phyloP scores from a whole-genome alignment of 1,140 invertebrate genomes.

The Diabrotica virgifera region DNA sequence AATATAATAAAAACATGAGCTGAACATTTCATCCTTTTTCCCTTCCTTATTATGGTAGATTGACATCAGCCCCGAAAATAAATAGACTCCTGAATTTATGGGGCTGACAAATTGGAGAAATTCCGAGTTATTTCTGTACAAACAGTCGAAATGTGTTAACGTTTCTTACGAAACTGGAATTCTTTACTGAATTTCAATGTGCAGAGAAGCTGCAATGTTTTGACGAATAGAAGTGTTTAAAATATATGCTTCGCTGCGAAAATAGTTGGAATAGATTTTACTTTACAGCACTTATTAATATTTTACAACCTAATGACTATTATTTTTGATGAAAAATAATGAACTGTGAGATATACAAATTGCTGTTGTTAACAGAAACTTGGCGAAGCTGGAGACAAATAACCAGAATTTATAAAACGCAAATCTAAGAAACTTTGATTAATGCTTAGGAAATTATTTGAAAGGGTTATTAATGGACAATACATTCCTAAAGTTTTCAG shows the following conservation, averaged over 20 bases:
- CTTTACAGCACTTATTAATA: neutral
- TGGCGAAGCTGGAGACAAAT: too few relatives aligned
- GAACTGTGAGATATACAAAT: too few relatives aligned
- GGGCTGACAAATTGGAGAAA: conserved; percentile 13
- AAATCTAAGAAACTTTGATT: too few relatives aligned
- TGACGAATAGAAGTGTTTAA: neutral
- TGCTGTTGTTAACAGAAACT: too few relatives aligned
- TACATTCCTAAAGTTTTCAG: too few relatives aligned
- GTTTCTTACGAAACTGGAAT: conserved; percentile 5
- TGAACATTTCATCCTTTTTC: neutral
- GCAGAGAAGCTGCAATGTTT: neutral
- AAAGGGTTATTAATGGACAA: too few relatives aligned
- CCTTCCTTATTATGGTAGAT: conserved; percentile 4
- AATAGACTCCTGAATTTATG: conserved; percentile 11
- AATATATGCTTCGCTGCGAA: neutral
- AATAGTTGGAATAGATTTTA: neutral
- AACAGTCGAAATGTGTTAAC: conserved; percentile 12
- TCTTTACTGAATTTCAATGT: neutral
- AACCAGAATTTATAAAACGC: too few relatives aligned
- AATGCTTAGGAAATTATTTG: too few relatives aligned
- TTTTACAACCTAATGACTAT: too few relatives aligned
- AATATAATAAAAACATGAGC: too few relatives aligned
- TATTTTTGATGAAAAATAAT: too few relatives aligned
- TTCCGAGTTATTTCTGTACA: conserved; percentile 8
- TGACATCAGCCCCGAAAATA: conserved; percentile 6